Evolutionary conservation across 2,888 invertebrate genomes (phyloP).

Genomic region (Zygothrica quintamaculata): DNA sequence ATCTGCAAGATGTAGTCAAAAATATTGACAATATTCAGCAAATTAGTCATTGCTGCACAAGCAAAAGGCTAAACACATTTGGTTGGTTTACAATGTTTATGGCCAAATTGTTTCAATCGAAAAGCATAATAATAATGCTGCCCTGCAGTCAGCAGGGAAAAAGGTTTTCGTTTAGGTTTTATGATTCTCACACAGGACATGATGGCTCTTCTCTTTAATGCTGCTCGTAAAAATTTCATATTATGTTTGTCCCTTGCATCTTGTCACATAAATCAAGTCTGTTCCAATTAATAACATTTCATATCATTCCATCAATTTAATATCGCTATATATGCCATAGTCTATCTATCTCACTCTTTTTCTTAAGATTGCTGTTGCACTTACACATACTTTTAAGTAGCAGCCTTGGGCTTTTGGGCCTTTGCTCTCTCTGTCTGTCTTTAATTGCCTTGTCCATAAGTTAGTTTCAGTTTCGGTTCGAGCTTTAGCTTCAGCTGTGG

Average conservation of each 20-base stretch:
- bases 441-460: conserved; percentile 49
- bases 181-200: neutral
- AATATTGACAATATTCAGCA: no score
- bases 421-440: conserved; percentile 18
- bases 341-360: neutral
- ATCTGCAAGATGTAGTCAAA: no score
- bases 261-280: conserved; percentile 36
- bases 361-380: neutral
- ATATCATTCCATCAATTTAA: conserved; percentile 60
- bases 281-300: conserved; percentile 64
- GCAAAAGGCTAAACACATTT: no score
- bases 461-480: no score
- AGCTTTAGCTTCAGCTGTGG: conserved; percentile 18
- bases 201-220: neutral
- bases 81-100: no score
- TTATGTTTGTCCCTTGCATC: conserved; percentile 9
- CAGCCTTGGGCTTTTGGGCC: neutral
- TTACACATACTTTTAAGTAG: neutral
- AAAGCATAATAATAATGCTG: no score
- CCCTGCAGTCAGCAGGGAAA: no score
- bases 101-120: no score
- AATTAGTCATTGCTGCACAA: no score
- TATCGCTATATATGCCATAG: conserved; percentile 45
- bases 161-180: neutral
- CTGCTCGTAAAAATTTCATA: neutral